These are phyloP conservation scores for Plebejus melissa DNA, from an alignment of 2,888 invertebrate genomes.

Conservation along the genomic window DNA sequence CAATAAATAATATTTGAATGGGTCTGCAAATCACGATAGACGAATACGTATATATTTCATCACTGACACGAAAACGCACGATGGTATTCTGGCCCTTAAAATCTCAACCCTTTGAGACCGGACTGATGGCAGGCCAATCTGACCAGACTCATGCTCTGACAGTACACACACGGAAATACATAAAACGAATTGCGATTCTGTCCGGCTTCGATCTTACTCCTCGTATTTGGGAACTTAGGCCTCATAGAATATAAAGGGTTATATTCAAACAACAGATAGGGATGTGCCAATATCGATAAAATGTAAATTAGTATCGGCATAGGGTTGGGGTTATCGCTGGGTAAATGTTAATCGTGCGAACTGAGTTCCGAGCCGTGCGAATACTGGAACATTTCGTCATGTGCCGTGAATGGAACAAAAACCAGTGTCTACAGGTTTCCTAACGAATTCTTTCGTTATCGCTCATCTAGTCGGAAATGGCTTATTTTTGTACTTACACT, in stretches of 20 bases:
- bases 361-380: slow-evolving; percentile 52
- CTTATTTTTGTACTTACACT: background rate
- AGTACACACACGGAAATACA: no score
- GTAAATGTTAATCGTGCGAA: slow-evolving; percentile 53
- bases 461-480: background rate
- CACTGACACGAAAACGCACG: no score
- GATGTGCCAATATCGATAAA: slow-evolving; percentile 12
- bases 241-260: background rate
- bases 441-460: slow-evolving; percentile 14
- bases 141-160: no score
- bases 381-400: slow-evolving; percentile 56
- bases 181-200: no score
- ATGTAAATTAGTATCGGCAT: slow-evolving; percentile 15
- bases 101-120: no score
- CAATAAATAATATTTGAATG: slow-evolving; percentile 36
- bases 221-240: no score
- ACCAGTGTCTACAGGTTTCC: background rate
- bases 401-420: slow-evolving; percentile 25
- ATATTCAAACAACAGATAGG: background rate
- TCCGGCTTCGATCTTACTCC: no score
- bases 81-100: no score
- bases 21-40: slow-evolving; percentile 40
- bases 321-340: slow-evolving; percentile 42
- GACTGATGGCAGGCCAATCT: no score
- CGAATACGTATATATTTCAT: background rate